phyloP scores from a whole-genome alignment of 1,140 invertebrate species.

The Lepidurus packardi region DNA sequence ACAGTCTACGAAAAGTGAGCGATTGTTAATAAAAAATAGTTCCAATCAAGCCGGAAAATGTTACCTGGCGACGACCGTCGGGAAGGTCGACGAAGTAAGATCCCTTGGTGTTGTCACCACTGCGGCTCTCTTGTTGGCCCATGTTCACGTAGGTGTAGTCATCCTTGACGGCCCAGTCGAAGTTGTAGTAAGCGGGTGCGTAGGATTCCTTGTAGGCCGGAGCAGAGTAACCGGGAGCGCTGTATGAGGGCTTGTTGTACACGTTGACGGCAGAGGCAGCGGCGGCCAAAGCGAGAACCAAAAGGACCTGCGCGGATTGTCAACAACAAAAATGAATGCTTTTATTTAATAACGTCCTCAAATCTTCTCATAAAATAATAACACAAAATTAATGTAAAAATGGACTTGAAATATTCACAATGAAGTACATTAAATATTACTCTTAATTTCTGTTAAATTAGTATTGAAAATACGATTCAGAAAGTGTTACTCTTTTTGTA shows the following conservation, averaged over 20 bases:
- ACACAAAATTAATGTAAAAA: not conserved
- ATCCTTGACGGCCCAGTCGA: constrained; percentile 39
- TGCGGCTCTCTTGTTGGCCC: constrained; percentile 37
- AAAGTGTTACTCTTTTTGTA: not conserved
- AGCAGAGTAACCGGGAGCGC: not conserved
- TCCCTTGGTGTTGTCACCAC: constrained; percentile 37
- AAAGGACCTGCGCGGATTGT: not conserved
- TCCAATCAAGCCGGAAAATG: too few species aligned
- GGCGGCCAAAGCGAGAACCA: constrained; percentile 1
- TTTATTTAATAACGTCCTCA: too few species aligned
- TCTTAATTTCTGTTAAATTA: too few species aligned
- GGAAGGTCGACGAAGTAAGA: constrained; percentile 39
- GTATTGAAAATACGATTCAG: too few species aligned
- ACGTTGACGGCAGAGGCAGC: not conserved
- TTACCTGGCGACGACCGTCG: constrained; percentile 38
- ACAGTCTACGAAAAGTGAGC: constrained; percentile 36
- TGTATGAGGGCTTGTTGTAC: not conserved
- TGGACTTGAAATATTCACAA: too few species aligned
- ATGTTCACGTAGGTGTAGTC: constrained; percentile 43
- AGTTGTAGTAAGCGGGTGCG: constrained; percentile 36
- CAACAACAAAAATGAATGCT: too few species aligned
- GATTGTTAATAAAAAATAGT: too few species aligned
- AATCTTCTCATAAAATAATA: not conserved
- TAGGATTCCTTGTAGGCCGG: constrained; percentile 30
- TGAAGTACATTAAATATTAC: too few species aligned